Evolutionary conservation across 2,113 vertebrate genomes (phyloP).

Genomic region (Petroica traversi): DNA sequence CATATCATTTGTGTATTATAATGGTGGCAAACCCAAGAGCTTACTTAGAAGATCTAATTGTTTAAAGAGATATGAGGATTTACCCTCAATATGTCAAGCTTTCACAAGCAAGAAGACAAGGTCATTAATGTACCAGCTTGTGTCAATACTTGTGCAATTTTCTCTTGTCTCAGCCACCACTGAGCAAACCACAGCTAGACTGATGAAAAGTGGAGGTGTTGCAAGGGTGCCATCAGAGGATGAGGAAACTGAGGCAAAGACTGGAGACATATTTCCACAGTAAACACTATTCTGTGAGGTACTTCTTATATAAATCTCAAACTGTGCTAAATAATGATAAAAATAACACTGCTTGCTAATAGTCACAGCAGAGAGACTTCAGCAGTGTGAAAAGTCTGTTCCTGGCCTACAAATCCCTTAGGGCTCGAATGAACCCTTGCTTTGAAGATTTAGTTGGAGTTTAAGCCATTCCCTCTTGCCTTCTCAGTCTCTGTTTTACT

Average conservation of each 20-base stretch:
- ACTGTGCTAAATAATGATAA: neutral
- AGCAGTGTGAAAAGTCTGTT: neutral
- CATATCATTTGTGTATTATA: neutral
- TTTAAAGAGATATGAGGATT: neutral
- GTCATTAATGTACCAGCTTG: fast-evolving
- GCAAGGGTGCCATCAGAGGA: neutral
- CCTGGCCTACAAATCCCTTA: neutral
- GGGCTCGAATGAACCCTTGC: fast-evolving
- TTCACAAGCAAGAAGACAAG: neutral
- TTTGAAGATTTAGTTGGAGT: neutral
- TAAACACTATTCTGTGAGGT: neutral
- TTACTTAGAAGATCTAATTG: neutral
- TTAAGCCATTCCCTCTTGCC: neutral
- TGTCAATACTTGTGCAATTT: fast-evolving
- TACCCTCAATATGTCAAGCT: neutral
- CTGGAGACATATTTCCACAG: neutral
- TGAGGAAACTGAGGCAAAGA: neutral
- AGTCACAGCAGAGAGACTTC: neutral
- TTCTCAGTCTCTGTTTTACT: neutral
- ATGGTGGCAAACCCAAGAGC: neutral
- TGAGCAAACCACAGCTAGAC: neutral
- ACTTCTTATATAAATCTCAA: neutral
- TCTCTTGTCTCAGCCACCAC: neutral
- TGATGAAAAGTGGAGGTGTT: neutral
- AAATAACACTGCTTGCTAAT: neutral